Percentiles rank a stretch among this genome's conserved stretches.
Conservation (phyloP, 2,888 invertebrate genomes). For the Drosophila neotestacea region DNA sequence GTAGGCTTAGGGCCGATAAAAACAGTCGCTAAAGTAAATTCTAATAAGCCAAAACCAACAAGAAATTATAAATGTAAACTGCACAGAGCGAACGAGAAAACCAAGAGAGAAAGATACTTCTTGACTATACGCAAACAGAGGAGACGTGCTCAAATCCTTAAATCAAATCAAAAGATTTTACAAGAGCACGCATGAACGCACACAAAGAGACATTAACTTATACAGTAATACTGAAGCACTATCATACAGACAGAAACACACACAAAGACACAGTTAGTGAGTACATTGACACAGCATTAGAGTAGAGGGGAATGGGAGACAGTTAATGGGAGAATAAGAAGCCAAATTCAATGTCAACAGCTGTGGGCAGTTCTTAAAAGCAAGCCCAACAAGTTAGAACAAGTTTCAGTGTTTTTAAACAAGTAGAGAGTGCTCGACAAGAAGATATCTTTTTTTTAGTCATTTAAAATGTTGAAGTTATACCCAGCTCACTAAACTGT, state of each 20-base stretch:
- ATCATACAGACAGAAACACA: slow-evolving; percentile 11
- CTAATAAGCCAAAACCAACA: slow-evolving; percentile 73
- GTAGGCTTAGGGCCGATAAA: slow-evolving; percentile 19
- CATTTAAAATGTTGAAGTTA: neutral
- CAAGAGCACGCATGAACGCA: slow-evolving; percentile 65
- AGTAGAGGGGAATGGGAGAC: slow-evolving; percentile 4
- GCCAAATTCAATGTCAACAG: slow-evolving; percentile 75
- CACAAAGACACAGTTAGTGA: slow-evolving; percentile 13
- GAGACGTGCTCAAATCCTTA: slow-evolving; percentile 67
- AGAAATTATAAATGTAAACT: slow-evolving; percentile 68
- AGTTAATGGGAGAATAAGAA: slow-evolving; percentile 22
- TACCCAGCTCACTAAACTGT: too few species aligned
- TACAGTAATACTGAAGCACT: slow-evolving; percentile 28
- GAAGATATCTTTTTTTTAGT: neutral
- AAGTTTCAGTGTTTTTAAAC: neutral
- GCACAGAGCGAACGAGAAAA: slow-evolving; percentile 9
- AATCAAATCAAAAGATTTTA: slow-evolving; percentile 78
- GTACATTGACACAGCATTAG: slow-evolving; percentile 35
- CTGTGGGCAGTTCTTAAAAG: slow-evolving; percentile 65
- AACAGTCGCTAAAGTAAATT: slow-evolving; percentile 57
- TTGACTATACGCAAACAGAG: slow-evolving; percentile 29
- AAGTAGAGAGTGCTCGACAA: neutral
- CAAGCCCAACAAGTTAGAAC: slow-evolving; percentile 37
- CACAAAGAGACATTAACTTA: slow-evolving; percentile 38
- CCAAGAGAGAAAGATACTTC: neutral